A percentile compares a stretch with the other conserved stretches of the same genome.
Conservation (phyloP, 2,888 invertebrate genomes). For the Achlya flavicornis region DNA sequence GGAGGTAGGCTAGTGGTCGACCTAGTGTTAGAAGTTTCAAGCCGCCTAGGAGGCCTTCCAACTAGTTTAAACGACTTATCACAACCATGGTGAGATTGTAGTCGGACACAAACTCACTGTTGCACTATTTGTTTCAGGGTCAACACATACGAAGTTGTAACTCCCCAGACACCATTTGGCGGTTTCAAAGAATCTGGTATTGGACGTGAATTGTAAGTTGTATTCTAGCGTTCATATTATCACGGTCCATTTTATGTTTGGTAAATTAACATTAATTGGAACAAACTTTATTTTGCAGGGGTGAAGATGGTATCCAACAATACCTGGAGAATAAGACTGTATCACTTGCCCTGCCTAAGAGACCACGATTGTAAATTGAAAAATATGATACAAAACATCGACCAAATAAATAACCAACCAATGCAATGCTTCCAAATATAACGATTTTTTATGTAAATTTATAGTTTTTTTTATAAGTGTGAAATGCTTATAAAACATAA, state of each 20-base stretch:
- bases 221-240: conserved; percentile 15
- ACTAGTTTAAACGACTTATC: no score
- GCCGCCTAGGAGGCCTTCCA: no score
- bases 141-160: conserved; percentile 88
- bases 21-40: no score
- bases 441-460: background rate
- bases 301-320: conserved; percentile 89
- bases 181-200: conserved; percentile 94
- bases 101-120: no score
- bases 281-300: conserved; percentile 78
- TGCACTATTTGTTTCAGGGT: conserved; percentile 77
- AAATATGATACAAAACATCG: background rate
- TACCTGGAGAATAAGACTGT: conserved; percentile 92
- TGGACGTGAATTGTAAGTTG: conserved; percentile 89
- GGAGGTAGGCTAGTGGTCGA: no score
- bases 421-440: background rate
- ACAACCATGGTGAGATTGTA: no score
- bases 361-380: conserved; percentile 55
- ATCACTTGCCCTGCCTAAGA: conserved; percentile 86
- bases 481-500: no score
- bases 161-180: conserved; percentile 93
- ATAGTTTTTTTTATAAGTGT: background rate
- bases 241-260: background rate
- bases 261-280: background rate
- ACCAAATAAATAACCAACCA: no score